Evolutionary conservation across 2,797 vertebrate genomes (phyloP).

Genomic region (Enteromius trimaculatus): DNA sequence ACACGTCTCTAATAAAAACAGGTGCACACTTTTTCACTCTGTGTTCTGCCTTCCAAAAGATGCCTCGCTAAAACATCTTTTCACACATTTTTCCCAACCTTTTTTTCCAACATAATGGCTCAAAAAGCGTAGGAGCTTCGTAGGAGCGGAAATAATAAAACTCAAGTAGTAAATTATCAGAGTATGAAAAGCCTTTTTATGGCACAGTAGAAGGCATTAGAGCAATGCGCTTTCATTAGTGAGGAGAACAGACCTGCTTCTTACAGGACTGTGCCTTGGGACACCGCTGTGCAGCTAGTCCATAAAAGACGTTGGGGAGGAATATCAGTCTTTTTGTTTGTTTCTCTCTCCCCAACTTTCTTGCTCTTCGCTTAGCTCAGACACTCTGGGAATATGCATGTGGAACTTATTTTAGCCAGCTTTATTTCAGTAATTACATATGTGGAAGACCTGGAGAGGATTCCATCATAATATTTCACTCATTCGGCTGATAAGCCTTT

Average conservation of each 20-base stretch:
- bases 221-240: conserved; percentile 37
- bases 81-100: neutral
- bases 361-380: neutral
- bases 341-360: neutral
- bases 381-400: conserved; percentile 19
- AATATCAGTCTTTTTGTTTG: neutral
- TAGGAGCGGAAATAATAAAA: conserved; percentile 22
- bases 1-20: neutral
- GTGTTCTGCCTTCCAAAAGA: conserved; percentile 5
- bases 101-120: conserved; percentile 9
- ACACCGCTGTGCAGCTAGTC: neutral
- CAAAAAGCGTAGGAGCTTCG: neutral
- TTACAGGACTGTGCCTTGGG: neutral
- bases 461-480: conserved; percentile 20
- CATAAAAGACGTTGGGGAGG: neutral
- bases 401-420: conserved; percentile 56
- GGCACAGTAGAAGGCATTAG: conserved; percentile 9
- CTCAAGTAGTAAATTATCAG: neutral
- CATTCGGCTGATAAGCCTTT: conserved; percentile 56
- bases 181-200: conserved; percentile 33
- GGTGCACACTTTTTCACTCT: neutral
- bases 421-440: conserved; percentile 65
- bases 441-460: conserved; percentile 59
- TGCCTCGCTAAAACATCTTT: conserved; percentile 23
- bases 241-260: neutral